Evolutionary conservation across 2,797 vertebrate species (phyloP).

Genomic region (Megaceryle alcyon): DNA sequence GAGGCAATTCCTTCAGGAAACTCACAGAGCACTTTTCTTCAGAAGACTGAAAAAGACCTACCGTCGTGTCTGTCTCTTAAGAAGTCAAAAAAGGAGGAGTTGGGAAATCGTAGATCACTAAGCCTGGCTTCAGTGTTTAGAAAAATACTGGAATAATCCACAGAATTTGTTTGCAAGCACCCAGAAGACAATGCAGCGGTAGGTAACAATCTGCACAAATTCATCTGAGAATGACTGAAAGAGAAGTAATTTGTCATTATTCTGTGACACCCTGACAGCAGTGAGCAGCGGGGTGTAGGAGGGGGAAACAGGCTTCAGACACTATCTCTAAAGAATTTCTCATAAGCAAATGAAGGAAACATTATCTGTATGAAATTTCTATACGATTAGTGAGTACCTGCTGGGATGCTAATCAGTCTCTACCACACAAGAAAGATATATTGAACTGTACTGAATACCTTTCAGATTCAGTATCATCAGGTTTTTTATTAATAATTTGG

Average conservation of each 20-base stretch:
- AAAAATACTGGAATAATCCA: not conserved
- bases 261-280: not conserved
- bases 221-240: not conserved
- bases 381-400: not conserved
- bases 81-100: not conserved
- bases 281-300: not conserved
- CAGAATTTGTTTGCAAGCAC: not conserved
- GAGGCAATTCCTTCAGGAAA: not conserved
- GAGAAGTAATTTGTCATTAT: not conserved
- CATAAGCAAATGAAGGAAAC: not conserved
- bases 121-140: not conserved
- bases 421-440: not conserved
- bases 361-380: not conserved
- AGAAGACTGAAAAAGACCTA: not conserved
- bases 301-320: not conserved
- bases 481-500: not conserved
- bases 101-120: not conserved
- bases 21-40: not conserved
- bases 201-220: slow-evolving; percentile 13
- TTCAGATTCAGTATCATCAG: not conserved
- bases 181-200: not conserved
- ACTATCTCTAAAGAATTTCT: not conserved
- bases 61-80: not conserved
- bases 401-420: not conserved
- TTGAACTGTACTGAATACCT: not conserved